phyloP scores from a whole-genome alignment of 2,113 vertebrate genomes.

The Montifringilla adamsi region DNA sequence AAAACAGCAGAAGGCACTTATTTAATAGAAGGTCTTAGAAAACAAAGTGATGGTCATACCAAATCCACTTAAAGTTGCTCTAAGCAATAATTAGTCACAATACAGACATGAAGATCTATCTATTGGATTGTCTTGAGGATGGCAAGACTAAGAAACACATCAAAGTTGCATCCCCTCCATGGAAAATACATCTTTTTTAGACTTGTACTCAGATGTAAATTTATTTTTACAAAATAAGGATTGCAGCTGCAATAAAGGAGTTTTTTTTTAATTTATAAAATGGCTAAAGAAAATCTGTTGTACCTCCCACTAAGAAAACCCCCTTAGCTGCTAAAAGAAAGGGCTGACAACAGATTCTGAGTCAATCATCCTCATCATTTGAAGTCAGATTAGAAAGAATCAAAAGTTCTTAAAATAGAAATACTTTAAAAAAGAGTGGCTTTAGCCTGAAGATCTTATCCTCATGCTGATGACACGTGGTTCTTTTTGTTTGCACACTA shows the following conservation, averaged over 20 bases:
- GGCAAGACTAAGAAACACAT: neutral
- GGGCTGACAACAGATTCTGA: neutral
- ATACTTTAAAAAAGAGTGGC: neutral
- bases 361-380: neutral
- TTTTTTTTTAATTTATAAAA: neutral
- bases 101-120: neutral
- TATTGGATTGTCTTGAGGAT: slow-evolving; percentile 57
- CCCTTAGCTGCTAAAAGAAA: neutral
- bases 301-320: neutral
- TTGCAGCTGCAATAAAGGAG: neutral
- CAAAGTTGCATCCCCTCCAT: neutral
- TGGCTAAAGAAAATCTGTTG: neutral
- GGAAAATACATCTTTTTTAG: neutral
- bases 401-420: neutral
- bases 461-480: neutral
- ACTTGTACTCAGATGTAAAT: neutral
- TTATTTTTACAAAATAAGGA: neutral
- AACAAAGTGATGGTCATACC: neutral
- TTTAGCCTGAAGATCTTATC: slow-evolving; percentile 10
- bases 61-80: slow-evolving; percentile 23
- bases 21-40: slow-evolving; percentile 25
- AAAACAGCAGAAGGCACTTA: slow-evolving; percentile 67
- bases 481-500: neutral
- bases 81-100: slow-evolving; percentile 22
- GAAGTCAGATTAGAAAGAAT: neutral